Conservation (phyloP, 2,888 invertebrate species). For the Camptogramma bilineatum region DNA sequence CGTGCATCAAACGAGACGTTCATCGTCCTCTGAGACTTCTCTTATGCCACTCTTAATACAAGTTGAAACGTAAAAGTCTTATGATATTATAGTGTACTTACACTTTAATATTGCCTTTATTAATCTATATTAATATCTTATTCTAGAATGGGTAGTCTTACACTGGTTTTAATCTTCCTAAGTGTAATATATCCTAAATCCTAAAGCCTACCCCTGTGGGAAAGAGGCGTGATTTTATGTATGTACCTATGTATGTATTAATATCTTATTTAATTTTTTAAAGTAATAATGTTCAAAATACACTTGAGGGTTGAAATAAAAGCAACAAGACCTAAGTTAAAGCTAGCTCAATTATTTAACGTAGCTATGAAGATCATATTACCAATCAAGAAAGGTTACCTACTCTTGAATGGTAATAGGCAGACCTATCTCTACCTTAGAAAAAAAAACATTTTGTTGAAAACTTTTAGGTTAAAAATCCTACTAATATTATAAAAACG, state of each 20-base stretch:
- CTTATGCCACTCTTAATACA: neutral
- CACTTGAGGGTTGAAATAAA: neutral
- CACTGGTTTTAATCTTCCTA: too few relatives aligned
- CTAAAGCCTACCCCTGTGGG: too few relatives aligned
- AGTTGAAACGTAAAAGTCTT: neutral
- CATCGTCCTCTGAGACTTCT: neutral
- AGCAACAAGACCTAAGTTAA: neutral
- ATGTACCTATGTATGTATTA: too few relatives aligned
- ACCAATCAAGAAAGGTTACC: neutral
- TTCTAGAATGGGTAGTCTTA: too few relatives aligned
- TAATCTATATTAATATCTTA: too few relatives aligned
- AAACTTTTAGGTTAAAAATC: neutral
- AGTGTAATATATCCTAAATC: too few relatives aligned
- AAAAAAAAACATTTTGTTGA: neutral
- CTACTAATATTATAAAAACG: too few relatives aligned
- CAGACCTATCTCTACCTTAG: neutral
- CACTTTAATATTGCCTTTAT: too few relatives aligned
- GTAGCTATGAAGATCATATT: neutral
- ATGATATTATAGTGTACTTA: neutral
- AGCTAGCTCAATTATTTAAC: neutral
- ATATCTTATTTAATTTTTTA: neutral
- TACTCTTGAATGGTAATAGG: neutral
- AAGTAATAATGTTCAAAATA: neutral
- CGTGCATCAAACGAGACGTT: constrained; percentile 2
- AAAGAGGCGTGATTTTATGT: too few relatives aligned